Conservation (phyloP, 2,797 vertebrate genomes). For the Mormyrus proboscirostris region DNA sequence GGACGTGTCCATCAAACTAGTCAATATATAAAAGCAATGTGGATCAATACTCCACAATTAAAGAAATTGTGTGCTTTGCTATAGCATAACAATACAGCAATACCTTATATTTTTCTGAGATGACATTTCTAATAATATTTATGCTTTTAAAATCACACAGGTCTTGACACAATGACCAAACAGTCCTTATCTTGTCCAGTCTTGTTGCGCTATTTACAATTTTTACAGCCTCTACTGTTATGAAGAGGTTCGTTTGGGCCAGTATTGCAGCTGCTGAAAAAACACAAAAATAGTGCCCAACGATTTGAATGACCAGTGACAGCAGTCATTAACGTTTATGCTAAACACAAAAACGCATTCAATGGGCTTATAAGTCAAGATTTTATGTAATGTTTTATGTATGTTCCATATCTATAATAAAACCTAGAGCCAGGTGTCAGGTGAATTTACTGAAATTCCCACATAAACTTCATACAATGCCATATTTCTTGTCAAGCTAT, state of each 20-base stretch:
- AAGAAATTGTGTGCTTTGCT: not conserved
- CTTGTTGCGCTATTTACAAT: conserved; percentile 1
- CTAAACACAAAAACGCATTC: not conserved
- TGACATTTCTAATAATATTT: not conserved
- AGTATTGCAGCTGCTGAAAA: not conserved
- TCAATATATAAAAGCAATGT: not conserved
- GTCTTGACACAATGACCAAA: not conserved
- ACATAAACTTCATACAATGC: not conserved
- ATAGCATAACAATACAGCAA: not conserved
- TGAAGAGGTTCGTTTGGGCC: not conserved
- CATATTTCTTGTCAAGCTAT: not conserved
- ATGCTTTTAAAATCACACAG: not conserved
- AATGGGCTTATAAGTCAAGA: not conserved
- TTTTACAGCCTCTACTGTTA: not conserved
- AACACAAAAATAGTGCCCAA: not conserved
- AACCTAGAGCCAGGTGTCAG: not conserved
- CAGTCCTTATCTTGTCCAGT: not conserved
- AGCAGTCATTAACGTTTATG: not conserved
- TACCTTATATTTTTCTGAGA: not conserved
- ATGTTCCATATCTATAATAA: not conserved
- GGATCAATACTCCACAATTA: not conserved
- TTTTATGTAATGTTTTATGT: not conserved
- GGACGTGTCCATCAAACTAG: not conserved
- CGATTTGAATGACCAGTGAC: not conserved
- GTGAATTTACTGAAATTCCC: not conserved